phyloP scores from a whole-genome alignment of 2,888 invertebrate species.

The Chymomyza fuscimana region DNA sequence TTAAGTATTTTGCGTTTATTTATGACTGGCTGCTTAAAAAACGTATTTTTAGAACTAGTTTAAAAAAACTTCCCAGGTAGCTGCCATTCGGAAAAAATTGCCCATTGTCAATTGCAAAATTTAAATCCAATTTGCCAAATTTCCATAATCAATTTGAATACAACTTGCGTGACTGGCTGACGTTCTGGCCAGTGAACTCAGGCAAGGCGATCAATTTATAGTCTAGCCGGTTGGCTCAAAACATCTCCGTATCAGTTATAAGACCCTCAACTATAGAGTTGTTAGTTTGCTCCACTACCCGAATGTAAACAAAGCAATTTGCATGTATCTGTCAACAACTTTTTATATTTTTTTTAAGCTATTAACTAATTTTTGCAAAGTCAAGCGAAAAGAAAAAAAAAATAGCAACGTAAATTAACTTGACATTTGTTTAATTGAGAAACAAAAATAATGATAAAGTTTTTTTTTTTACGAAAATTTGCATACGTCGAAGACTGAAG shows the following conservation, averaged over 20 bases:
- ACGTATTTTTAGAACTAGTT: neutral
- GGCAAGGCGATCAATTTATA: neutral
- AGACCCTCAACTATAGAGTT: slow-evolving; percentile 5
- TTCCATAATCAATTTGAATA: neutral
- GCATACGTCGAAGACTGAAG: neutral
- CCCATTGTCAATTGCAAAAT: neutral
- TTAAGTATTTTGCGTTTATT: too few species aligned
- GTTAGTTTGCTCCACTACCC: neutral
- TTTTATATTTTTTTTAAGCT: neutral
- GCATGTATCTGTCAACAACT: slow-evolving; percentile 9
- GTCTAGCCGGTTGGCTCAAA: neutral
- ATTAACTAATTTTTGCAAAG: neutral
- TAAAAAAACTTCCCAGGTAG: neutral
- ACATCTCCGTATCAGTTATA: slow-evolving; percentile 1
- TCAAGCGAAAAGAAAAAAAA: too few species aligned
- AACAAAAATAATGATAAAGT: slow-evolving; percentile 2
- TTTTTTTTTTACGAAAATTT: slow-evolving; percentile 16
- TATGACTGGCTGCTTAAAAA: too few species aligned
- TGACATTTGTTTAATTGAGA: slow-evolving; percentile 1
- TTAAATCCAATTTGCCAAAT: neutral
- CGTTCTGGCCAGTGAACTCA: neutral
- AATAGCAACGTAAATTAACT: neutral
- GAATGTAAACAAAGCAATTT: slow-evolving; percentile 30
- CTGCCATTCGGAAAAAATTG: neutral
- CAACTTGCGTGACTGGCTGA: neutral